Base-by-base conservation (phyloP, 2,113 vertebrate genomes). In the Callipepla squamata region DNA sequence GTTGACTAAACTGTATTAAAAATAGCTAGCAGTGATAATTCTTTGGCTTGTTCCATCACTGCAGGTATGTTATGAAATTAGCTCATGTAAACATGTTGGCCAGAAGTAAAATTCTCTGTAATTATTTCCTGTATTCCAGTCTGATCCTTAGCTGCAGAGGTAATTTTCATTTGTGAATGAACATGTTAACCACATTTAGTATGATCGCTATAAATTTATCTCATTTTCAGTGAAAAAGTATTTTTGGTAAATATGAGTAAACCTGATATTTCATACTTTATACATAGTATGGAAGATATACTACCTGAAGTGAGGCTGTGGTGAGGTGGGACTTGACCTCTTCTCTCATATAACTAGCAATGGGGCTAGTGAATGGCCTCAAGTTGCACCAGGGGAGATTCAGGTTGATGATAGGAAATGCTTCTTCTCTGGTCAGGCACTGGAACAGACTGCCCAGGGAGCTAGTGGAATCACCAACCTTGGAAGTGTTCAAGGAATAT, bases 1-100 rank as follows among this genome's bases (percentile, higher is more conserved):
- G 82, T 89, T 96, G 92, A 91, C 65, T 94, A 83, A 58, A 81
- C 70, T 80, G 84, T 95, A 90, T 87, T 95, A 95, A 96, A 94
- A 92, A 95, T 77, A 90, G 83, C 80, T 83, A 75, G 36, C 61
- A 92, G 85, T 48, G 84, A 58, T 88, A 88, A 76, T 73, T 93
- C 85, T 78, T 92, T 67, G 77, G 28, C 75, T 89, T 89, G 62
- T 80, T 87, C 89, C 57, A 87, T 95, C 80, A 63, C 45, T 80
- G 48, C 78, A 94, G 88, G 50, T 88, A 78, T 57, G 8, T 85
- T 92, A 77, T 75, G 65, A 87, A 91, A 93, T 87, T 67, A 88
- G 42, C 53, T 86, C 45, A 53, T 77, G 48, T 76, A 88, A 85
- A 92, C 42, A 80, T 45, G 18, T 42, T 74, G 76, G 73, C 50